These are phyloP conservation scores for Urocolius indicus DNA, from an alignment of 2,113 vertebrate species.

Conservation along the genomic window DNA sequence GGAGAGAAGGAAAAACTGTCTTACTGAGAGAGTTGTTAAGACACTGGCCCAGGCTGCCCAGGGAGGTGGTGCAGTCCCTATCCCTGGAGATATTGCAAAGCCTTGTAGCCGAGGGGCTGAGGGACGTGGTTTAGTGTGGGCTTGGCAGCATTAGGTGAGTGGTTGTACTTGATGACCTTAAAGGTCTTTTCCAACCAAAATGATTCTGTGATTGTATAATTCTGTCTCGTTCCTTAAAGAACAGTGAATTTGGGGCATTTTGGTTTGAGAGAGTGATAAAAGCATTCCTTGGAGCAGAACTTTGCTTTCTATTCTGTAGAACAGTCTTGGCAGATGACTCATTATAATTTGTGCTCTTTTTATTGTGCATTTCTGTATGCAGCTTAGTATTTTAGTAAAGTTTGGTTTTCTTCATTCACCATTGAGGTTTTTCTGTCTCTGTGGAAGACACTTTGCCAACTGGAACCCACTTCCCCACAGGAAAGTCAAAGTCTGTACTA, in stretches of 20 bases:
- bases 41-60: too few species aligned
- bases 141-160: too few species aligned
- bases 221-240: not conserved
- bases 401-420: not conserved
- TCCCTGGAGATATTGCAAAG: too few species aligned
- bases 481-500: not conserved
- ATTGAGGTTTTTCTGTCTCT: not conserved
- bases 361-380: not conserved
- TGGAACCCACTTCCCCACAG: not conserved
- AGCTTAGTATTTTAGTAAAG: not conserved
- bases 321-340: not conserved
- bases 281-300: not conserved
- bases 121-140: too few species aligned
- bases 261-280: not conserved
- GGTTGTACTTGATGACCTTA: too few species aligned
- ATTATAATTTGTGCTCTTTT: rapidly evolving
- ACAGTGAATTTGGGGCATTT: not conserved
- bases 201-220: too few species aligned
- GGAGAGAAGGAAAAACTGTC: too few species aligned
- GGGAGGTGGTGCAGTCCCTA: too few species aligned
- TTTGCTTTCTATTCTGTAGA: not conserved
- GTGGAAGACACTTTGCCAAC: not conserved
- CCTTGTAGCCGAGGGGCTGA: too few species aligned
- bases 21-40: too few species aligned
- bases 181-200: too few species aligned